phyloP scores from a whole-genome alignment of 2,113 vertebrate species.

The Oryzias woworae region DNA sequence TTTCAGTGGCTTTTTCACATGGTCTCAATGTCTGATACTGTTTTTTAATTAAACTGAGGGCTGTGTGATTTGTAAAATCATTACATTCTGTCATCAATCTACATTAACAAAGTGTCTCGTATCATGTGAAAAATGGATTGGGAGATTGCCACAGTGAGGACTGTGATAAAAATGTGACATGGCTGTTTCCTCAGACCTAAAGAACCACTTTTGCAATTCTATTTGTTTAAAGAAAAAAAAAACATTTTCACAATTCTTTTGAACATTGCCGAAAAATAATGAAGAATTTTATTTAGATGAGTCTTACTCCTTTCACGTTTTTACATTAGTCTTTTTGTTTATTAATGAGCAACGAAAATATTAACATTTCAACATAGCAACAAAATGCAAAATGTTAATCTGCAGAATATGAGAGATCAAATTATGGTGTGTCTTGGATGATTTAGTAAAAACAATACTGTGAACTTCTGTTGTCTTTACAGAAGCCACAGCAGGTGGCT shows the following conservation, averaged over 20 bases:
- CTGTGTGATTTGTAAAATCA: neutral
- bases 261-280: too few relatives aligned
- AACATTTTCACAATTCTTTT: too few relatives aligned
- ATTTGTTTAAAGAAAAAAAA: neutral
- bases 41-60: neutral
- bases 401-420: slow-evolving; percentile 18
- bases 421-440: slow-evolving; percentile 9
- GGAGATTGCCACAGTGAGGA: slow-evolving; percentile 3
- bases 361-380: slow-evolving; percentile 10
- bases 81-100: neutral
- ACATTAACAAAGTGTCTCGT: neutral
- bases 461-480: slow-evolving; percentile 34
- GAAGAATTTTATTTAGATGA: too few relatives aligned
- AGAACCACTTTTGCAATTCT: neutral
- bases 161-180: neutral
- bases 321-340: too few relatives aligned
- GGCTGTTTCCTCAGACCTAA: neutral
- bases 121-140: neutral
- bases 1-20: neutral
- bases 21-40: neutral
- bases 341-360: too few relatives aligned
- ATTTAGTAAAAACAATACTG: slow-evolving; percentile 32
- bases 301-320: too few relatives aligned
- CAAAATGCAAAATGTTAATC: slow-evolving; percentile 29
- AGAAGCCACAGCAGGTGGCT: slow-evolving; percentile 20